These are phyloP conservation scores for Datnioides undecimradiatus DNA, from an alignment of 2,113 vertebrate genomes.

Conservation along the genomic window DNA sequence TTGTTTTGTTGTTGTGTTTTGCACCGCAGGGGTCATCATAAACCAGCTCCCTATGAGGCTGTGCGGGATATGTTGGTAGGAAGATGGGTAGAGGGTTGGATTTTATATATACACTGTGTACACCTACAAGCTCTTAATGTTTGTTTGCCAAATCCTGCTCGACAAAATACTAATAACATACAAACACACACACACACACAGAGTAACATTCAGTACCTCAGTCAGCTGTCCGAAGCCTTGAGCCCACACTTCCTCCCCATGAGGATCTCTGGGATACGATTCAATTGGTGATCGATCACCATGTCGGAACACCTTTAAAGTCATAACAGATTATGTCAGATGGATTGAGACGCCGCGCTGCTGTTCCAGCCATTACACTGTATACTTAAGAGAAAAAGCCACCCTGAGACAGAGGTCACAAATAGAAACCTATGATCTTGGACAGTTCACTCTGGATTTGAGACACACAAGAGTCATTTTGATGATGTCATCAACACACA, in stretches of 20 bases:
- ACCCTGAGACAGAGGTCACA: slow-evolving; percentile 37
- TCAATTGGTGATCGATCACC: slow-evolving; percentile 89
- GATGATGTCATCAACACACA: slow-evolving; percentile 35
- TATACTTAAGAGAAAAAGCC: slow-evolving; percentile 12
- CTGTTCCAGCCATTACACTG: slow-evolving; percentile 28
- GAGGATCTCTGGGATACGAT: slow-evolving; percentile 86
- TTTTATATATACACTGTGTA: background rate
- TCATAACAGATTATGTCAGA: slow-evolving; percentile 50
- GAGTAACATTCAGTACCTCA: slow-evolving; percentile 78
- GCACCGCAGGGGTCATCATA: background rate
- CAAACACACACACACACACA: background rate
- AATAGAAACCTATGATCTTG: slow-evolving; percentile 44
- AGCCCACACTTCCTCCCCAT: slow-evolving; percentile 86
- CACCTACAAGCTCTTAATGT: background rate
- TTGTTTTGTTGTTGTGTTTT: background rate
- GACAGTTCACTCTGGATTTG: slow-evolving; percentile 29
- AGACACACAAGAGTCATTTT: slow-evolving; percentile 39
- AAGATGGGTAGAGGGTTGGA: background rate
- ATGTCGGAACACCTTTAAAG: slow-evolving; percentile 87
- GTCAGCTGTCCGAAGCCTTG: slow-evolving; percentile 91
- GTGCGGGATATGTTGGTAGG: background rate
- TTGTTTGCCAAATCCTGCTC: background rate
- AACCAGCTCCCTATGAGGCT: background rate
- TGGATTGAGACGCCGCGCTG: slow-evolving; percentile 8
- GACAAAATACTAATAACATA: background rate